Percentiles rank a stretch among this genome's conserved stretches.
These are phyloP conservation scores for Aporophyla nigra DNA, from an alignment of 2,888 invertebrate species.

Conservation along the genomic window DNA sequence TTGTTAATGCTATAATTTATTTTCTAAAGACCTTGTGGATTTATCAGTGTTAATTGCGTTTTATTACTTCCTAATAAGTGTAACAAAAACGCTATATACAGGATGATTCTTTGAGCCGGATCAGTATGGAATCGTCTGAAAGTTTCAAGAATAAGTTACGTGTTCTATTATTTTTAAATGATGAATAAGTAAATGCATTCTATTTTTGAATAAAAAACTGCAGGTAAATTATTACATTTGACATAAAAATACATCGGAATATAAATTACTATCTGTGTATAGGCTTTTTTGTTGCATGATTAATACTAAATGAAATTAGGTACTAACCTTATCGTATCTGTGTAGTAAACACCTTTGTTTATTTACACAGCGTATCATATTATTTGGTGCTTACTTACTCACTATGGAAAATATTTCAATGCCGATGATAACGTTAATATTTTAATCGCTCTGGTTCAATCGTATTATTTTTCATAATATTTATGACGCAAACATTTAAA, in stretches of 20 bases:
- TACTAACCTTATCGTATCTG: slow-evolving; percentile 8
- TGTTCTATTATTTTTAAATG: no score
- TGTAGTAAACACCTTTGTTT: slow-evolving; percentile 58
- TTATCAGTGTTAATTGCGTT: slow-evolving; percentile 13
- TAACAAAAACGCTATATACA: neutral
- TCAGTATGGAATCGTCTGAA: neutral
- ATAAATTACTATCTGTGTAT: neutral
- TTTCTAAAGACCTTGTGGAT: slow-evolving; percentile 10
- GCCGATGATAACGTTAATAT: slow-evolving; percentile 63
- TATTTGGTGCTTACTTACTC: slow-evolving; percentile 37
- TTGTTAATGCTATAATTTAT: slow-evolving; percentile 19
- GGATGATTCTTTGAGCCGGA: neutral
- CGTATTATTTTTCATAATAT: slow-evolving; percentile 27
- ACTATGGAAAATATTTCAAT: slow-evolving; percentile 61
- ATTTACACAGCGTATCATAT: slow-evolving; percentile 53
- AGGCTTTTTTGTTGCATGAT: neutral
- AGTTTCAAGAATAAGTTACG: neutral
- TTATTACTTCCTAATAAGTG: slow-evolving; percentile 1
- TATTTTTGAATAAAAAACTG: neutral
- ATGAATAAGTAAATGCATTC: neutral
- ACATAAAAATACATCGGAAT: neutral
- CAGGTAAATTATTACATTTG: neutral
- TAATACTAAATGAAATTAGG: slow-evolving; percentile 9
- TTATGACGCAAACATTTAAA: slow-evolving; percentile 1
- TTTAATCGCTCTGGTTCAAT: slow-evolving; percentile 35